Base-by-base conservation (phyloP, 2,797 vertebrate genomes). In the Eospalax fontanierii region DNA sequence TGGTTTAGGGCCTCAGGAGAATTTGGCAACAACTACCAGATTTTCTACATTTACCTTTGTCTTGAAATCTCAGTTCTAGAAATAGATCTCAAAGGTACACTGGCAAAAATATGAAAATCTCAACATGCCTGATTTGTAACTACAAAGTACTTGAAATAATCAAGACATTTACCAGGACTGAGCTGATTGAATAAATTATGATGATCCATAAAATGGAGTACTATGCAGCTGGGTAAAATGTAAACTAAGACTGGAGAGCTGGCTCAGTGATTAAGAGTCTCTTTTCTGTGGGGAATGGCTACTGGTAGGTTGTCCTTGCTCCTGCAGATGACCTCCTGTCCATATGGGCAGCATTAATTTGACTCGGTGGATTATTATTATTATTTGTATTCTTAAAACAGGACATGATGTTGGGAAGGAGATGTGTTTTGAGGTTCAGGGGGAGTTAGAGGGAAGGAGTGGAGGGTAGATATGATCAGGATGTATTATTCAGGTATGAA, bases 1-100 rank as follows among this genome's bases (percentile, higher is more conserved):
- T 89, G 28, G 33, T 61, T 57, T 50, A 79, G 57, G 43, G 19
- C 21, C 76, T 94, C 61, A 73, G 59, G 30, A 76, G 68, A 89
- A 95, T 84, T 88, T 94, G 91, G 73, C 68, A 96, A 76, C 3
- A 75, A 63, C 76, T 90, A 89, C 75, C 22, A 90, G 33, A 70
- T 89, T 65, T 28, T 3, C 68, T 4, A 46, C 94, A 22, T 89
- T 96, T 93, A 46, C 28, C 12, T 96, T 91, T 94, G 84, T 83
- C 15, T 84, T n/a, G 38, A 33, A 94, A 85, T 91, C 19, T 65
- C 66, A 86, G 4, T 68, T 91, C 71, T 91, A 89, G 54, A 33
- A 89, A 68, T 89, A 92, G 65, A 79, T 83, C 73, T 71, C 26
- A 68, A 94, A 66, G 63, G 40, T 78, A 87, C 24, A 74, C 80